phyloP scores from a whole-genome alignment of 1,140 invertebrate species.

The Hyles euphorbiae region DNA sequence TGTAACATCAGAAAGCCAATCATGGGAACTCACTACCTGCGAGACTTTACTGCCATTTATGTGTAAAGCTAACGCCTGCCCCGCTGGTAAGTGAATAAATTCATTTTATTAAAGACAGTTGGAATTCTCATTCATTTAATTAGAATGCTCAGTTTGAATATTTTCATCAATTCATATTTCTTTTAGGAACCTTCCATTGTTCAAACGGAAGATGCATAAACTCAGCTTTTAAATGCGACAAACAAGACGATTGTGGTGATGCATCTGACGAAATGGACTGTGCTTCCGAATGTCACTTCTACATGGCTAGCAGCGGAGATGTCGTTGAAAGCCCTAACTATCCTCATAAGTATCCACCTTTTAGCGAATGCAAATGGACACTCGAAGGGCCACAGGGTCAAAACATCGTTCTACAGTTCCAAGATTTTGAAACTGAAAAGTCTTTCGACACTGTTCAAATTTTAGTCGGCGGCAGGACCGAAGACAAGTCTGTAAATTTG shows the following conservation, averaged over 20 bases:
- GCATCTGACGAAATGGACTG: slow-evolving; percentile 94
- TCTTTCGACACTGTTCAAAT: slow-evolving; percentile 97
- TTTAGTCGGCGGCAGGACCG: slow-evolving; percentile 94
- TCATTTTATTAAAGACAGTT: not conserved
- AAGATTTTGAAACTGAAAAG: slow-evolving; percentile 98
- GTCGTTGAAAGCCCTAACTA: slow-evolving; percentile 96
- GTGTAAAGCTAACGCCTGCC: slow-evolving; percentile 94
- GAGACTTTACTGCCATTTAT: slow-evolving; percentile 96
- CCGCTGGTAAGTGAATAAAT: slow-evolving; percentile 79
- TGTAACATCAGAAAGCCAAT: slow-evolving; percentile 87
- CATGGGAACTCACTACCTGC: slow-evolving; percentile 95
- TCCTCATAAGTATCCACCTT: slow-evolving; percentile 92
- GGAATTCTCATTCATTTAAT: not conserved
- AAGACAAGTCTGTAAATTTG: slow-evolving; percentile 93
- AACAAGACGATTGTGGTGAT: slow-evolving; percentile 95
- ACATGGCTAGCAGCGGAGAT: slow-evolving; percentile 95
- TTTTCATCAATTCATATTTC: slow-evolving; percentile 25
- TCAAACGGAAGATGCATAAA: slow-evolving; percentile 95
- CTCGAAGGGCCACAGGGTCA: slow-evolving; percentile 96
- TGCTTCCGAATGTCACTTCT: slow-evolving; percentile 90
- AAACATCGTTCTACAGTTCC: slow-evolving; percentile 94
- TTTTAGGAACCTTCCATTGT: slow-evolving; percentile 90
- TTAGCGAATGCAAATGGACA: slow-evolving; percentile 97
- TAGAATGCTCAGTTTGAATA: slow-evolving; percentile 20
- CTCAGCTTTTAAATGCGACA: slow-evolving; percentile 91